Conservation (phyloP, 2,113 vertebrate genomes). For the Lathamus discolor region DNA sequence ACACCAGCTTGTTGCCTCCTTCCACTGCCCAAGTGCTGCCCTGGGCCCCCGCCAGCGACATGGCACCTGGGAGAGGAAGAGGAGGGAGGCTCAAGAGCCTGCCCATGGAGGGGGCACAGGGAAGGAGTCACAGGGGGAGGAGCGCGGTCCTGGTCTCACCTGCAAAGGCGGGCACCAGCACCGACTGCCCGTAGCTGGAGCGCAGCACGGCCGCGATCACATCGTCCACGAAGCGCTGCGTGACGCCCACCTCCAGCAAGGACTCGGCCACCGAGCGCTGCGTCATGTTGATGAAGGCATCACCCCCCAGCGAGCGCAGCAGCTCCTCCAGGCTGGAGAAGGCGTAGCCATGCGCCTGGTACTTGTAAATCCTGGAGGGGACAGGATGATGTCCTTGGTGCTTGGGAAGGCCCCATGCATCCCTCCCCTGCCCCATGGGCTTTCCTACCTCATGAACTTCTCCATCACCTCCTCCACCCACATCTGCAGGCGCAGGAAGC, state of each 20-base stretch:
- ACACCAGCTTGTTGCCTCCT: constrained; percentile 95
- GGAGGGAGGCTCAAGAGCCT: not conserved
- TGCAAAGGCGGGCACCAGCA: constrained; percentile 93
- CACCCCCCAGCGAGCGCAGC: constrained; percentile 87
- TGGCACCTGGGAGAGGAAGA: constrained; percentile 81
- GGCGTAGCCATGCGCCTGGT: constrained; percentile 93
- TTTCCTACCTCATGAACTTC: constrained; percentile 95
- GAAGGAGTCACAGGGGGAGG: not conserved
- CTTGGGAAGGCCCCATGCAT: rapidly evolving
- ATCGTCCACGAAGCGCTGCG: constrained; percentile 94
- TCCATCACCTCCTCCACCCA: constrained; percentile 99
- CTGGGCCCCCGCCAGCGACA: constrained; percentile 90
- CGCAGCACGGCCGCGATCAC: constrained; percentile 91
- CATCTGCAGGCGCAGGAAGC: constrained; percentile 98
- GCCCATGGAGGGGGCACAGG: rapidly evolving
- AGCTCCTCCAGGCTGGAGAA: constrained; percentile 94
- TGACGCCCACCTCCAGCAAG: constrained; percentile 91
- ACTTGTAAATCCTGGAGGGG: constrained; percentile 91
- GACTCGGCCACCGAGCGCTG: constrained; percentile 88
- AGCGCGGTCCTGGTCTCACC: constrained; percentile 67
- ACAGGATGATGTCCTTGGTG: rapidly evolving
- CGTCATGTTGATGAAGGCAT: constrained; percentile 94
- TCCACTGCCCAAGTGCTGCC: constrained; percentile 95
- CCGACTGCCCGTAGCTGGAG: constrained; percentile 92
- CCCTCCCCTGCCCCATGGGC: rapidly evolving